Evolutionary conservation across 2,888 invertebrate species (phyloP), one percentile per base, ranked within the genome.

Genomic region (Platycnemis pennipes): DNA sequence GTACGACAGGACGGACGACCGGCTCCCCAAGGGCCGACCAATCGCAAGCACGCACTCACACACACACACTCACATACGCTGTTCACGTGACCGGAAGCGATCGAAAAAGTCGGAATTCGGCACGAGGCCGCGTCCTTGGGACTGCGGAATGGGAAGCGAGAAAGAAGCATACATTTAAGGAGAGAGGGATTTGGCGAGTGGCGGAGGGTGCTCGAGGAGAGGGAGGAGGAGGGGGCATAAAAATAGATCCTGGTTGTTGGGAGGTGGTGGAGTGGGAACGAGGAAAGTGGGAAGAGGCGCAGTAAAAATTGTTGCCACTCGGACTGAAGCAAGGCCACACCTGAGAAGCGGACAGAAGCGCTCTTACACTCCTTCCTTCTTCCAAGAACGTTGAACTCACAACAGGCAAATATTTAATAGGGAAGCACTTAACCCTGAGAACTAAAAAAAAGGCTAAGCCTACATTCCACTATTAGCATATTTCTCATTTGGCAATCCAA

Each of bases 101-200:
- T 87, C n/a, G 19, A 87, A 87, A 87, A 87, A 87, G 45, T n/a
- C 87, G 42, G 89, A 91, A 91, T 91, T 91, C 91, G 91, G 91
- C 91, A 91, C 91, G 91, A 91, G 91, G 91, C 63, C 91, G 91
- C 91, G 91, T 56, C 91, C 91, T 91, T 91, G 91, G 69, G 37
- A 4, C 7, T 22, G 53, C 49, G 37, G 88, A 53, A 46, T 37
- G 49, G 89, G 49, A 26, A 89, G 89, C 5, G 49, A 49, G 49
- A 89, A 44, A 88, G 88, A 44, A n/a, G 44, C n/a, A 88, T 16
- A 37, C 26, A 88, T 11, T 8, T 37, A 26, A 19, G 63, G 53
- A 5, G 44, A 45, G 22, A n/a, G 45, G 13, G 13, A 22, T 13
- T 16, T 31, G 2, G 45, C 2, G 45, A 3, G 77, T 31, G 37